Percentiles rank a stretch among this genome's conserved stretches.
These are phyloP conservation scores for Rhinolophus sinicus DNA, from an alignment of 2,113 vertebrate genomes.

Conservation along the genomic window DNA sequence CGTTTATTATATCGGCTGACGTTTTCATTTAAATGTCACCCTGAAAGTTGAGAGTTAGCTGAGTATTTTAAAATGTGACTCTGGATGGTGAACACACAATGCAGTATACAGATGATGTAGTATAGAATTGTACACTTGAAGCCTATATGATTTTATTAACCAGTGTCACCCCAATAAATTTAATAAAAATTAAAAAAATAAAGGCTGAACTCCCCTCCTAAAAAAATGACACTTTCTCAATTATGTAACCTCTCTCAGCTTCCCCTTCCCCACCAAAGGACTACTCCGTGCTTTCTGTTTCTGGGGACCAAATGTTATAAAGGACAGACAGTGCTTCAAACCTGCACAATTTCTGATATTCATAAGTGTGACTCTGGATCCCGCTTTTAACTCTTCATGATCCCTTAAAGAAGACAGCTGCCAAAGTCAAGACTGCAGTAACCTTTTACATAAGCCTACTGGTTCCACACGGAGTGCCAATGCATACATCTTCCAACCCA, in stretches of 20 bases:
- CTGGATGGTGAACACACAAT: no score
- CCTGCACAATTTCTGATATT: background rate
- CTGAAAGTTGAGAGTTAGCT: conserved; percentile 47
- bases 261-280: background rate
- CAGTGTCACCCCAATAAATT: no score
- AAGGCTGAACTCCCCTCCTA: no score
- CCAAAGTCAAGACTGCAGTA: conserved; percentile 66
- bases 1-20: conserved; percentile 33
- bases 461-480: conserved; percentile 63
- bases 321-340: conserved; percentile 14
- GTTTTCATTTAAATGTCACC: conserved; percentile 59
- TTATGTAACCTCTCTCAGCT: background rate
- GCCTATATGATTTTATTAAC: no score
- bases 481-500: conserved; percentile 69
- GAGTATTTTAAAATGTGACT: conserved; percentile 47
- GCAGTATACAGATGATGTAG: no score
- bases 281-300: conserved; percentile 36
- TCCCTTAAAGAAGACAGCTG: conserved; percentile 55
- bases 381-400: conserved; percentile 46
- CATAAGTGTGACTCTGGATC: conserved; percentile 30
- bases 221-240: background rate
- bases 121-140: no score
- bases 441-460: conserved; percentile 71
- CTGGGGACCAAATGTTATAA: background rate
- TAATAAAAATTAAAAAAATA: no score